phyloP scores from a whole-genome alignment of 2,113 vertebrate species.

The Tricholaema leucomelas region DNA sequence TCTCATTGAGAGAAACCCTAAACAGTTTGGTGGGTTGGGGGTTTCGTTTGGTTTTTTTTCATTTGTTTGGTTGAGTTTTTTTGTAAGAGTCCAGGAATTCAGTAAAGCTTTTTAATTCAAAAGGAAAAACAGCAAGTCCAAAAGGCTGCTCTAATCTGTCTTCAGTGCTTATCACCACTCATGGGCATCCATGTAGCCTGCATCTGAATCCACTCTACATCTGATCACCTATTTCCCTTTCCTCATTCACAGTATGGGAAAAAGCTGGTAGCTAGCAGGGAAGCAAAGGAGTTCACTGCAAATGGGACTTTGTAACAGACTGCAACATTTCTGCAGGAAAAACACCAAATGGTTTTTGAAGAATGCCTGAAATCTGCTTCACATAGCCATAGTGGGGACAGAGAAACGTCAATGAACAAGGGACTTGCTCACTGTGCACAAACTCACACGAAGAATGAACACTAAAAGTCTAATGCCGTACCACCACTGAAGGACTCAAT shows the following conservation, averaged over 20 bases:
- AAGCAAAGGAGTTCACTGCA: not conserved
- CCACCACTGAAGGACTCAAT: conserved; percentile 14
- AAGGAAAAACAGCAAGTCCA: not conserved
- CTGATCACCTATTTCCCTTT: not conserved
- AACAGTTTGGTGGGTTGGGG: not conserved
- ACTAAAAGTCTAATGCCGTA: conserved; percentile 2
- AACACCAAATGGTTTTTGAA: not conserved
- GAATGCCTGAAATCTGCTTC: not conserved
- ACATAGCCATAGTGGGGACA: not conserved
- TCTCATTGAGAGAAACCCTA: not conserved
- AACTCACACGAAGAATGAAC: not conserved
- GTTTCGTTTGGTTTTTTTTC: not conserved
- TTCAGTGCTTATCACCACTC: not conserved
- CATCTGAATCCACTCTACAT: not conserved
- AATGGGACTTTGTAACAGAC: not conserved
- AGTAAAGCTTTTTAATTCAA: not conserved
- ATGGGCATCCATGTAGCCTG: not conserved
- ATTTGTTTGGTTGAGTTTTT: not conserved
- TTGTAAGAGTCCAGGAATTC: not conserved
- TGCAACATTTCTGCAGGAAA: not conserved
- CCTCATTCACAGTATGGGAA: not conserved
- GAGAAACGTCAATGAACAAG: not conserved
- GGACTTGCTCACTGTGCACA: conserved; percentile 6
- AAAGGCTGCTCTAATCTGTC: not conserved
- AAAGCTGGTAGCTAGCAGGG: not conserved